phyloP scores from a whole-genome alignment of 2,113 vertebrate species.

The Struthidea cinerea region DNA sequence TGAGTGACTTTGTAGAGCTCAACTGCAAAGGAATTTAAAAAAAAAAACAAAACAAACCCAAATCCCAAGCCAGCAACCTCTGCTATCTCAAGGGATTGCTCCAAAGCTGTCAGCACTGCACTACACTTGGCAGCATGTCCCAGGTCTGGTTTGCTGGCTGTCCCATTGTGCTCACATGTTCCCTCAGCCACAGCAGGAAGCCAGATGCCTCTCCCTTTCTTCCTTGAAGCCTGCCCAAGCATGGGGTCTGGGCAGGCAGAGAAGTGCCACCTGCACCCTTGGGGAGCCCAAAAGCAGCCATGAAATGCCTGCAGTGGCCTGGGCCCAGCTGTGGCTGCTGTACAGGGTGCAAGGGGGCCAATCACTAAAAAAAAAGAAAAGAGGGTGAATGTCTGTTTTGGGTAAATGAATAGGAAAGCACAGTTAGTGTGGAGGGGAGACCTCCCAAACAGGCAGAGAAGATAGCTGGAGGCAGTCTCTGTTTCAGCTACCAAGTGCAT shows the following conservation, averaged over 20 bases:
- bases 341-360: background rate
- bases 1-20: constrained; percentile 16
- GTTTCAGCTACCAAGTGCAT: background rate
- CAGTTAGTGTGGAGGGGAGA: background rate
- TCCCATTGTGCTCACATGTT: background rate
- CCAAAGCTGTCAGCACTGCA: background rate
- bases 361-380: background rate
- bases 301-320: background rate
- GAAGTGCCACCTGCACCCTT: background rate
- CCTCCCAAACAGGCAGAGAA: background rate
- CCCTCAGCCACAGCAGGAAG: background rate
- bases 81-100: background rate
- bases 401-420: background rate
- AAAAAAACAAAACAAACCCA: background rate
- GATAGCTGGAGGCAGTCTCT: background rate
- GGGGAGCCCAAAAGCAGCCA: rapidly evolving
- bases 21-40: background rate
- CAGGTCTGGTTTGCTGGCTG: background rate
- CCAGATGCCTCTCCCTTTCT: background rate
- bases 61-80: background rate
- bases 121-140: background rate
- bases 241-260: background rate
- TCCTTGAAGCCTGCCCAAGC: background rate
- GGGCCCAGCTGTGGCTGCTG: background rate
- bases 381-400: background rate